These are phyloP conservation scores for Willowsia nigromaculata DNA, from an alignment of 2,888 invertebrate species.

Conservation along the genomic window DNA sequence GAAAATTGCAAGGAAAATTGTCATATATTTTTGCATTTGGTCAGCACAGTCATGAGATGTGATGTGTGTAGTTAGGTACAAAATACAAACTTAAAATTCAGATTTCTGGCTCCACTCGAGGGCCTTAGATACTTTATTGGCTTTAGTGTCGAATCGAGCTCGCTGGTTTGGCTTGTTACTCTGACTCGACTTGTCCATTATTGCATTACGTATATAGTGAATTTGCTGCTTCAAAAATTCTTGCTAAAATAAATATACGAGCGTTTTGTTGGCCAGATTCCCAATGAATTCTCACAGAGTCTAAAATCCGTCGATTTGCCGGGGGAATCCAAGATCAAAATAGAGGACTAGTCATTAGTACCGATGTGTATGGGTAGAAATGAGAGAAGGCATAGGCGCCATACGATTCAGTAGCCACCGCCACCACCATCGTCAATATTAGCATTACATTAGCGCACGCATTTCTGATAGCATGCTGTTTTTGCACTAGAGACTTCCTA, in stretches of 20 bases:
- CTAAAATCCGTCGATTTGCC: neutral
- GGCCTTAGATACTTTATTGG: neutral
- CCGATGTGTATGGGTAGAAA: neutral
- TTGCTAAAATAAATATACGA: neutral
- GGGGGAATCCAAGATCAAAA: neutral
- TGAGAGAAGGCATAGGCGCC: neutral
- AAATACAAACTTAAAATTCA: neutral
- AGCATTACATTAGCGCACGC: neutral
- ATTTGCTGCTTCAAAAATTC: neutral
- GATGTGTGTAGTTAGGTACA: neutral
- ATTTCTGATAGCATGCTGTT: neutral
- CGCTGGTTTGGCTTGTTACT: neutral
- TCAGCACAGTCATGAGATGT: neutral
- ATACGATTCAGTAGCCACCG: neutral
- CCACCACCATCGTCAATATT: neutral
- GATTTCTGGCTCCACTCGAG: neutral
- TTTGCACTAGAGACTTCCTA: neutral
- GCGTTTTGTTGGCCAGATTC: slow-evolving; percentile 23
- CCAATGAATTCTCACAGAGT: slow-evolving; percentile 33
- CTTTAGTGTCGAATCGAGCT: neutral
- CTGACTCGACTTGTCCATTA: neutral
- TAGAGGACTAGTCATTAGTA: neutral
- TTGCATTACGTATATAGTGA: neutral
- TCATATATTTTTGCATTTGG: neutral
- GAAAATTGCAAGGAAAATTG: neutral